Percentiles rank a stretch among this genome's conserved stretches.
Evolutionary conservation across 1,140 invertebrate genomes (phyloP).

Genomic region (Amphibalanus amphitrite): DNA sequence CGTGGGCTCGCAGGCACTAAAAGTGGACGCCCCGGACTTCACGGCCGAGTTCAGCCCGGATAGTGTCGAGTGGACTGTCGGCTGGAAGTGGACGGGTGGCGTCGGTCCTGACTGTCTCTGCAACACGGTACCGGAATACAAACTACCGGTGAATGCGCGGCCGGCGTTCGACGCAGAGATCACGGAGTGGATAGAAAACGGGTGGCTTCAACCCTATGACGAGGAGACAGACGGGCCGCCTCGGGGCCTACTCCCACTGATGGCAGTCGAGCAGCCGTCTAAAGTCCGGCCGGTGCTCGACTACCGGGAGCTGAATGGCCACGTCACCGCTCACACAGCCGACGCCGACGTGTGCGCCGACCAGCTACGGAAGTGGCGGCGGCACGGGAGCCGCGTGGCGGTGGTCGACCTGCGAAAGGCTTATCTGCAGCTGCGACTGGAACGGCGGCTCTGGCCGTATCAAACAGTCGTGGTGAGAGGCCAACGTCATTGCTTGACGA

Average conservation of each 20-base stretch:
- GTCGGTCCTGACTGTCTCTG: not conserved
- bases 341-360: constrained; percentile 10
- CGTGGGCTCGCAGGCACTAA: not conserved
- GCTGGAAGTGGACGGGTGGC: not conserved
- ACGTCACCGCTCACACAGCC: constrained; percentile 4
- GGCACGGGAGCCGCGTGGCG: not conserved
- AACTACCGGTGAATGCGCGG: not conserved
- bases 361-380: constrained; percentile 3
- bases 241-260: constrained; percentile 7
- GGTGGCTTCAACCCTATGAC: constrained; percentile 9
- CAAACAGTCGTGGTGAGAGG: no score
- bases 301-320: constrained; percentile 5
- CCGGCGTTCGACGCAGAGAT: constrained; percentile 5
- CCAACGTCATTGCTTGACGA: no score
- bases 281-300: constrained; percentile 7
- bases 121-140: not conserved
- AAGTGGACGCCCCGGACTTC: not conserved
- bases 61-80: not conserved
- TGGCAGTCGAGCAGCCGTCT: constrained; percentile 9
- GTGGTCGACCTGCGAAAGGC: no score
- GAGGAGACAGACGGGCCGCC: constrained; percentile 4
- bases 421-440: constrained; percentile 8
- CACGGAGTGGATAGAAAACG: not conserved
- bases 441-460: no score
- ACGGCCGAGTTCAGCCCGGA: not conserved